A percentile compares a stretch with the other conserved stretches of the same genome.
Evolutionary conservation across 2,797 vertebrate genomes (phyloP).

Genomic region (Steatocranus sp.): DNA sequence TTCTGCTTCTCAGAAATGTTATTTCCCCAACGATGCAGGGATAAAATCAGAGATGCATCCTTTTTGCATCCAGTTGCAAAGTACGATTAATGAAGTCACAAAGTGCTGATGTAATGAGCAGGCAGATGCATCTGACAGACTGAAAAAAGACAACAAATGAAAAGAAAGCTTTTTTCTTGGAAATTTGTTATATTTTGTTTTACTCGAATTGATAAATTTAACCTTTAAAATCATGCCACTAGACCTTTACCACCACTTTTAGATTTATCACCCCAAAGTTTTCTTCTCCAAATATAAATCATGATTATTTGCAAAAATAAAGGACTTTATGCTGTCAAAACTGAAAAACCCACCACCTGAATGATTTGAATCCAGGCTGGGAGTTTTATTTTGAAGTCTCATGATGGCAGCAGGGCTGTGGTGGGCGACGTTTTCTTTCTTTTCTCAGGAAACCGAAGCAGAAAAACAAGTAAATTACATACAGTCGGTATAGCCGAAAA

Average conservation of each 20-base stretch:
- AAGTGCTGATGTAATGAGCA: background rate
- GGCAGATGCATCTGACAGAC: background rate
- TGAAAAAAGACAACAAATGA: background rate
- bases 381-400: background rate
- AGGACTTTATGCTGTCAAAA: fast-evolving
- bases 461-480: background rate
- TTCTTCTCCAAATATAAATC: background rate
- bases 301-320: background rate
- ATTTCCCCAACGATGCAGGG: background rate
- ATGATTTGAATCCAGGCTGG: background rate
- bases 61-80: background rate
- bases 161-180: background rate
- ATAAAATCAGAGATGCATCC: background rate
- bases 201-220: background rate
- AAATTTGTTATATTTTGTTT: background rate
- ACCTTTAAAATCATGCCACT: background rate
- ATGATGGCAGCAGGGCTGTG: background rate
- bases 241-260: background rate
- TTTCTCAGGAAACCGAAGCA: background rate
- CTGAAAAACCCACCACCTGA: background rate
- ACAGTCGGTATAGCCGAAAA: background rate
- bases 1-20: background rate
- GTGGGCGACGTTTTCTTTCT: background rate
- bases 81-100: background rate
- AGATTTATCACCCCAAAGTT: fast-evolving